A percentile compares a stretch with the other conserved stretches of the same genome.
Evolutionary conservation across 2,797 vertebrate species (phyloP).

Genomic region (Leptatherina wallacei): DNA sequence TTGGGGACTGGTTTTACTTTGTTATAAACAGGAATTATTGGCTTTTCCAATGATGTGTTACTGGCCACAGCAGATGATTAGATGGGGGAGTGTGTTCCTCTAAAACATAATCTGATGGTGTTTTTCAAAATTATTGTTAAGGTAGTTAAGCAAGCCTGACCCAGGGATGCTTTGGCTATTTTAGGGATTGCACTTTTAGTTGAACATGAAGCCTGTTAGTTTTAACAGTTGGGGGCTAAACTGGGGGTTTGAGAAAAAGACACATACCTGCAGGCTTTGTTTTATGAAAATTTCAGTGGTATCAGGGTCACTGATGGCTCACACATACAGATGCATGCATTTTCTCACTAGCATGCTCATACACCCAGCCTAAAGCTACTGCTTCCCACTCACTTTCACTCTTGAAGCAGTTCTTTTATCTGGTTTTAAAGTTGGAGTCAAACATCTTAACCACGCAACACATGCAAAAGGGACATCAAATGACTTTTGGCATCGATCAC

Average conservation of each 20-base stretch:
- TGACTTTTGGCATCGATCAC: constrained; percentile 37
- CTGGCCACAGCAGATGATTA: neutral
- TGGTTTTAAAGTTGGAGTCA: constrained; percentile 41
- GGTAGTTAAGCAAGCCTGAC: neutral
- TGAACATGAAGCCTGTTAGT: neutral
- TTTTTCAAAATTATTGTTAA: neutral
- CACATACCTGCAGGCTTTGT: neutral
- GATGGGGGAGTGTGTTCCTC: constrained; percentile 9
- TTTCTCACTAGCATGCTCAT: constrained; percentile 31
- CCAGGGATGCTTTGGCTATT: neutral
- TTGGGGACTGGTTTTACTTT: constrained; percentile 3
- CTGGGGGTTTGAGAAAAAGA: neutral
- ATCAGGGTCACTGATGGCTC: constrained; percentile 39
- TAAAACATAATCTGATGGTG: constrained; percentile 1
- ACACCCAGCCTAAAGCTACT: constrained; percentile 7
- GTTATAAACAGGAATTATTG: constrained; percentile 12
- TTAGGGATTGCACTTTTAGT: neutral
- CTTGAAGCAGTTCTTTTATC: constrained; percentile 50
- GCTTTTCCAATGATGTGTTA: constrained; percentile 3
- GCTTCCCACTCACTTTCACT: constrained; percentile 72
- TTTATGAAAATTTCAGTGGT: constrained; percentile 27
- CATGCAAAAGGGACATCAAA: constrained; percentile 50
- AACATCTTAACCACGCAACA: constrained; percentile 43
- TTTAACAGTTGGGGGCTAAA: too few species aligned
- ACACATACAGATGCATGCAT: constrained; percentile 29